Base-by-base conservation (phyloP, 2,113 vertebrate species). In the Dicentrarchus labrax region DNA sequence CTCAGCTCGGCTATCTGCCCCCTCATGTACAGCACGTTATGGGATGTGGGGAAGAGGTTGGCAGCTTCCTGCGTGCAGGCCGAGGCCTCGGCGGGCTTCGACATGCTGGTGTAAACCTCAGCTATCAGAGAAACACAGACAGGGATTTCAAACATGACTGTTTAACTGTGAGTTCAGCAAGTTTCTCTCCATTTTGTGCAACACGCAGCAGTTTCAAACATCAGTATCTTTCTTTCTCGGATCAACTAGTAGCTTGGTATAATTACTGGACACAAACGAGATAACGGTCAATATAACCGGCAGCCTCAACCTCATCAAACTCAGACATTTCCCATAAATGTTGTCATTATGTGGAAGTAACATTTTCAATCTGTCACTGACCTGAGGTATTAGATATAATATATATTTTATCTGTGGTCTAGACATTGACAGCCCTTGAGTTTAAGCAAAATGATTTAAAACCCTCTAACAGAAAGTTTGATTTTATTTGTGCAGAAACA, bases 11-110 rank as follows among this genome's bases (percentile, higher is more conserved):
- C 96, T 43, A 99, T 97, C 94, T 99, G 98, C 39, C 98, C 98
- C 62, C 97, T 96, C 97, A 97, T 98, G 93, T 97, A 99, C 66
- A 99, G 96, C 36, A 99, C 98, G 3, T 99, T 98, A 88, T 99
- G 98, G 0, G 98, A 99, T 80, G 98, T 96, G 0, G 98, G 97
- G 91, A 99, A 99, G 92, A 99, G 97, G 93, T 97, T 99, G 72
- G 98, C 96, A 2, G 98, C 98, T 88, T 99, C 98, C 87, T 99
- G 98, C n/a, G 97, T 99, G 84, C 98, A 99, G 0, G 98, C 98
- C 0, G 96, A 96, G 70, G 98, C 98, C 94, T 99, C 98, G 0
- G 98, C 96, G 0, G 98, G 97, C 88, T 99, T 99, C 16, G 97
- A 96, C 84, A 99, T 98, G 90, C 98, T 96, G 50, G 98, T 96